Conservation (phyloP, 2,888 invertebrate genomes). For the Phymatocera aterrima region DNA sequence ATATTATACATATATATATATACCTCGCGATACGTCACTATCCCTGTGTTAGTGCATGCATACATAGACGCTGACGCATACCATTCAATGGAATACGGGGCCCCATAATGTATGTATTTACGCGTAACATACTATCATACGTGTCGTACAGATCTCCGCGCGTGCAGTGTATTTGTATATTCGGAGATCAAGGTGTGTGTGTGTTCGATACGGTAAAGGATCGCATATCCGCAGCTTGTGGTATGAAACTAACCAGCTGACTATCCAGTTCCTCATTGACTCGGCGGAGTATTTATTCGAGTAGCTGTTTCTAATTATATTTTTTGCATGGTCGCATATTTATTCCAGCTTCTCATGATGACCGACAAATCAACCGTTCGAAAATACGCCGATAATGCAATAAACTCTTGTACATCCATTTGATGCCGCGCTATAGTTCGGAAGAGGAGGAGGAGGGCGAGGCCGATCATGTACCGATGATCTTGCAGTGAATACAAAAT, state of each 20-base stretch:
- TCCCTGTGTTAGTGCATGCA: background rate
- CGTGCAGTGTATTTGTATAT: background rate
- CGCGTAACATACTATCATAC: no score
- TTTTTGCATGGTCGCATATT: background rate
- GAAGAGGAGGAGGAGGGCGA: background rate
- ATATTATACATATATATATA: background rate
- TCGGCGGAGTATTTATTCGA: background rate
- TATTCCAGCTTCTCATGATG: no score
- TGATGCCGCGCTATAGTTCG: no score
- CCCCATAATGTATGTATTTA: no score
- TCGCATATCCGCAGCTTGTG: background rate
- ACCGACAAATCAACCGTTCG: background rate
- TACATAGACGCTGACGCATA: no score
- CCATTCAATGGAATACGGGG: no score
- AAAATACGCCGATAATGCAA: background rate
- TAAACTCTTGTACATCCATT: no score
- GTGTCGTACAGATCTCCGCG: no score
- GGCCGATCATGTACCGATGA: background rate
- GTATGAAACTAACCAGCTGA: constrained; percentile 1
- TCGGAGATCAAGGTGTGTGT: background rate
- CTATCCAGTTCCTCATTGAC: constrained; percentile 14
- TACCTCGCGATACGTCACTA: background rate
- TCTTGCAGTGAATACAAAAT: background rate
- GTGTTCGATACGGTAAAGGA: background rate
- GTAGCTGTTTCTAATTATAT: background rate